Conservation (phyloP, 1,140 invertebrate genomes). For the Magallana gigas region DNA sequence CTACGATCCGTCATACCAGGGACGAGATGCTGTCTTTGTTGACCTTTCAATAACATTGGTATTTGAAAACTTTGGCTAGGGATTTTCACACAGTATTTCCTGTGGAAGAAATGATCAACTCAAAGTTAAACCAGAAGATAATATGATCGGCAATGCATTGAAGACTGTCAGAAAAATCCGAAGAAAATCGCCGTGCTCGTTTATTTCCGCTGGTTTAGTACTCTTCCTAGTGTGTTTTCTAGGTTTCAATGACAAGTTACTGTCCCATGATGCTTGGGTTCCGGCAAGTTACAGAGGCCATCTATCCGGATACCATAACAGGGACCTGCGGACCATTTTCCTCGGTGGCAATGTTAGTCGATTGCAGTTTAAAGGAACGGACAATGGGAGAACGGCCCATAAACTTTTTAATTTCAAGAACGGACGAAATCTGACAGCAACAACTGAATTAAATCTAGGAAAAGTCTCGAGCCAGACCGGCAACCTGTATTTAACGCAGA, state of each 20-base stretch:
- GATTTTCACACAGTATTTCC: neutral
- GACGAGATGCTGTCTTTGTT: neutral
- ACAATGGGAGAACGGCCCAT: neutral
- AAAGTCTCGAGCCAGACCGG: neutral
- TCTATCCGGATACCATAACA: neutral
- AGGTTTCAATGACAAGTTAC: neutral
- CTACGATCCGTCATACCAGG: too few relatives aligned
- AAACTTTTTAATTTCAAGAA: neutral
- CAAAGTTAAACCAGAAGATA: neutral
- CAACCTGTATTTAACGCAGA: neutral
- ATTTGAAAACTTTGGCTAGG: neutral
- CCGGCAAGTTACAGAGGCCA: neutral
- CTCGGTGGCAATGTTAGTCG: neutral
- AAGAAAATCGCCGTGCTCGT: neutral
- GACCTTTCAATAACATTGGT: neutral
- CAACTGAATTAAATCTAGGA: neutral
- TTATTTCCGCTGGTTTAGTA: neutral
- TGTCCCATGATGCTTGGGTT: neutral
- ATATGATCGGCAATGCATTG: neutral
- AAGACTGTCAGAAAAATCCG: slow-evolving; percentile 1
- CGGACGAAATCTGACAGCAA: neutral
- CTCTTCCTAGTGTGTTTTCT: neutral
- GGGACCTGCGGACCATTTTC: neutral
- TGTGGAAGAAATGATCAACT: too few relatives aligned
- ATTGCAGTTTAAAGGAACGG: neutral